Percentiles rank a stretch among this genome's conserved stretches.
These are phyloP conservation scores for Scrobipalpa atriplicella DNA, from an alignment of 2,888 invertebrate genomes.

Conservation along the genomic window DNA sequence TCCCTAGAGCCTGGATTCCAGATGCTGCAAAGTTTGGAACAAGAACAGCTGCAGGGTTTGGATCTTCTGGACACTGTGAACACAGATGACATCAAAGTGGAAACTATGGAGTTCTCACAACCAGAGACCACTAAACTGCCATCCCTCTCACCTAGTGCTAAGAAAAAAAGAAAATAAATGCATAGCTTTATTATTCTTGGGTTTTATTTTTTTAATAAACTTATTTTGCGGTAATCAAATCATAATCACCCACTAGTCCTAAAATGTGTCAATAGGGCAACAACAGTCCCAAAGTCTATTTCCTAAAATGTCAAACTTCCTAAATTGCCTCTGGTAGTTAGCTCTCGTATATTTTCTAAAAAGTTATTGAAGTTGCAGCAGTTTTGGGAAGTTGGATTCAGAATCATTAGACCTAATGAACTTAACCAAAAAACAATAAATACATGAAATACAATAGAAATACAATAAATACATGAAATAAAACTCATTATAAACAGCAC, in stretches of 20 bases:
- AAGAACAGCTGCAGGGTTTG: constrained; percentile 78
- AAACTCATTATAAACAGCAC: constrained; percentile 61
- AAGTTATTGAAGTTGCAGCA: too few species aligned
- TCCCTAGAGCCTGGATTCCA: constrained; percentile 85
- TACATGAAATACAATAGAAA: too few species aligned
- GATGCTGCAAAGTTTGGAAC: constrained; percentile 85
- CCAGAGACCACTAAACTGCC: constrained; percentile 62
- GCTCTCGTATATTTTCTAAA: too few species aligned
- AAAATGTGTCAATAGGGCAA: too few species aligned
- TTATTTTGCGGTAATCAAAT: too few species aligned
- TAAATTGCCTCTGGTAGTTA: too few species aligned
- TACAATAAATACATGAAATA: constrained; percentile 41
- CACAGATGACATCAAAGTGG: constrained; percentile 72
- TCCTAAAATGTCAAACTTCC: too few species aligned
- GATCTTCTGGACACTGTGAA: constrained; percentile 70
- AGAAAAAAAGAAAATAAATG: constrained; percentile 72
- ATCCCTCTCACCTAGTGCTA: constrained; percentile 66
- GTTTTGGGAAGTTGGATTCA: too few species aligned
- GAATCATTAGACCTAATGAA: too few species aligned
- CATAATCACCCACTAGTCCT: too few species aligned
- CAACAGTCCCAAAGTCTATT: too few species aligned
- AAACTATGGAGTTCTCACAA: constrained; percentile 70
- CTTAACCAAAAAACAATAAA: constrained; percentile 30
- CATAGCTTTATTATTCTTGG: not conserved
- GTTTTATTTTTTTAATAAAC: too few species aligned